Base-by-base conservation (phyloP, 2,797 vertebrate genomes). In the Tragopan temminckii region DNA sequence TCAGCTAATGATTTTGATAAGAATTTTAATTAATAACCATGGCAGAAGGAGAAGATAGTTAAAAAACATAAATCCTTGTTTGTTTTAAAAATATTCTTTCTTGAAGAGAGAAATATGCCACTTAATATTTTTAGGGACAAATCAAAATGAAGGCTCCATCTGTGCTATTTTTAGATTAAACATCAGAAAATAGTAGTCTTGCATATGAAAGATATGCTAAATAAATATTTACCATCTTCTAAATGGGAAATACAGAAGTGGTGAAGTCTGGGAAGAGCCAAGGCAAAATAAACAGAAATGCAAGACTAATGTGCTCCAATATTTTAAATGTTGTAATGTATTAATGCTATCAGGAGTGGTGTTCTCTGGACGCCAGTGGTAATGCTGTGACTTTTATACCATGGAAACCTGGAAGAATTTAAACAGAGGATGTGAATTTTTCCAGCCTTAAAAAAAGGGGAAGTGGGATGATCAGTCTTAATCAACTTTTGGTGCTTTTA, bases 361-460 rank as follows among this genome's bases (percentile, higher is more conserved):
- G 19, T 21, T 82, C 21, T 24, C 25, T 52, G 40, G 12, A 23
- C 57, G 29, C 25, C 18, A 36, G 11, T 29, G 66, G 36, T 16
- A 24, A 27, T 33, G 21, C 38, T 50, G 8, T 48, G 55, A 70
- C 29, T 53, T 71, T 8, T 58, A 58, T 29, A 24, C 46, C 6
- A 10, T 62, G 53, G 42, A 76, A 80, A 58, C 1, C 0, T 42
- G 13, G 35, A 68, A 24, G 69, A 43, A 46, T 66, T 70, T 67
- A 87, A 87, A 70, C 25, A 80, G 43, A 84, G 50, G 48, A 76
- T 36, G 20, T 79, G 24, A 61, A 46, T 82, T 75, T 40, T 90
- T 90, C 35, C 27, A 81, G 64, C 19, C 31, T 82, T 81, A 82
- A 48, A 53, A 57, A 66, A 86, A 61, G 29, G 29, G 23, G 20